phyloP scores from a whole-genome alignment of 2,797 vertebrate species.

The Onychomys arenicola region DNA sequence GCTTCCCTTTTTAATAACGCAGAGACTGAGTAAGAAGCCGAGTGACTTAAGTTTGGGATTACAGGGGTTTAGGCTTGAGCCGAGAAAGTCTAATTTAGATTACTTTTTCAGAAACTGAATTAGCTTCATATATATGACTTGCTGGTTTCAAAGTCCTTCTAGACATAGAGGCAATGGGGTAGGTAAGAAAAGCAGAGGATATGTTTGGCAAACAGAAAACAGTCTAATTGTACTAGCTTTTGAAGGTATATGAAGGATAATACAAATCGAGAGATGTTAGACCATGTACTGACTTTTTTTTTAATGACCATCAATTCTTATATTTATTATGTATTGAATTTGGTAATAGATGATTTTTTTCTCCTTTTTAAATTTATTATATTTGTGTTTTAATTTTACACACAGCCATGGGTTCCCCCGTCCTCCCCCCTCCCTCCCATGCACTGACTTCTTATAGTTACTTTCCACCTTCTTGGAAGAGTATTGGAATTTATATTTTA shows the following conservation, averaged over 20 bases:
- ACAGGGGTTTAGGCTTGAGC: background rate
- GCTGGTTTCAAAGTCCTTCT: background rate
- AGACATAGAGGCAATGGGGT: background rate
- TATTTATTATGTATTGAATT: no score
- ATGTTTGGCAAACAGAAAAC: background rate
- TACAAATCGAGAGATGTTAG: background rate
- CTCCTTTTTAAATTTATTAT: no score
- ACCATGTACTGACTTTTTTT: conserved; percentile 10
- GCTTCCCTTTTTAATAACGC: background rate
- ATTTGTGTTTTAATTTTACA: no score
- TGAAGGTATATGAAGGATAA: background rate
- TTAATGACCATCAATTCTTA: no score
- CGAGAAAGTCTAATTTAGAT: background rate
- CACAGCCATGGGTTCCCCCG: no score
- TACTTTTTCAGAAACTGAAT: background rate
- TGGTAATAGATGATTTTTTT: no score
- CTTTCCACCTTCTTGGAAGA: background rate
- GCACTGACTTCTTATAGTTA: background rate
- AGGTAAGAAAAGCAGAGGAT: background rate
- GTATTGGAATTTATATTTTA: conserved; percentile 37
- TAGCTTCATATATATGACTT: background rate
- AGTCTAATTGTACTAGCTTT: conserved; percentile 1
- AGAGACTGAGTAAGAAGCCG: background rate
- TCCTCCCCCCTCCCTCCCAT: no score
- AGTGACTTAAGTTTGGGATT: background rate